These are phyloP conservation scores for Trissolcus japonicus DNA, from an alignment of 2,888 invertebrate species.

Conservation along the genomic window DNA sequence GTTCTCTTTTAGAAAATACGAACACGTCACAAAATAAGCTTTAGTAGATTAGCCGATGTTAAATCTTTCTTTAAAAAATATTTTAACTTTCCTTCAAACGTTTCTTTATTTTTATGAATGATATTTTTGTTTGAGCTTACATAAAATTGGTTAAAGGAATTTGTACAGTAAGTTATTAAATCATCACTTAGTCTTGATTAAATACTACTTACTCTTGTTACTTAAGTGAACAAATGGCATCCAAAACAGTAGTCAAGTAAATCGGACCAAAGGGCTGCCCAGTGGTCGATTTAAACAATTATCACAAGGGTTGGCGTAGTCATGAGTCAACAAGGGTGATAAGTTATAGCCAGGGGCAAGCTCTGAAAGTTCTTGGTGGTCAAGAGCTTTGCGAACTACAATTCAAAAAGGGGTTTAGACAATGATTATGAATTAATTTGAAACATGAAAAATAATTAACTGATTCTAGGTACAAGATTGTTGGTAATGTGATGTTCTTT, in stretches of 20 bases:
- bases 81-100: background rate
- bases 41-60: conserved; percentile 36
- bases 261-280: conserved; percentile 69
- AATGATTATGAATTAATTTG: conserved; percentile 54
- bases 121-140: background rate
- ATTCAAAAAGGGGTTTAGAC: conserved; percentile 45
- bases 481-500: too few species aligned
- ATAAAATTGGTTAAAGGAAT: conserved; percentile 3
- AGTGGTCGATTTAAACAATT: conserved; percentile 76
- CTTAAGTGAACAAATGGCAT: conserved; percentile 63
- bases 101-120: background rate
- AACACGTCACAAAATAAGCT: conserved; percentile 52
- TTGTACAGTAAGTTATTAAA: conserved; percentile 27
- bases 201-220: conserved; percentile 57
- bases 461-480: too few species aligned
- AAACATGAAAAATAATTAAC: background rate
- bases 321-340: conserved; percentile 72
- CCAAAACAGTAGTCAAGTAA: conserved; percentile 64
- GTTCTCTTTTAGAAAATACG: conserved; percentile 60
- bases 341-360: conserved; percentile 72
- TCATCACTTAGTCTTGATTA: conserved; percentile 51
- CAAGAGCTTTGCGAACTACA: conserved; percentile 46
- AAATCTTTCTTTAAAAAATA: conserved; percentile 41
- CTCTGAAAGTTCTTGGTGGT: conserved; percentile 63
- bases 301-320: conserved; percentile 72